Percentiles rank a stretch among this genome's conserved stretches.
Evolutionary conservation across 2,888 invertebrate species (phyloP).

Genomic region (Antheraea yamamai): DNA sequence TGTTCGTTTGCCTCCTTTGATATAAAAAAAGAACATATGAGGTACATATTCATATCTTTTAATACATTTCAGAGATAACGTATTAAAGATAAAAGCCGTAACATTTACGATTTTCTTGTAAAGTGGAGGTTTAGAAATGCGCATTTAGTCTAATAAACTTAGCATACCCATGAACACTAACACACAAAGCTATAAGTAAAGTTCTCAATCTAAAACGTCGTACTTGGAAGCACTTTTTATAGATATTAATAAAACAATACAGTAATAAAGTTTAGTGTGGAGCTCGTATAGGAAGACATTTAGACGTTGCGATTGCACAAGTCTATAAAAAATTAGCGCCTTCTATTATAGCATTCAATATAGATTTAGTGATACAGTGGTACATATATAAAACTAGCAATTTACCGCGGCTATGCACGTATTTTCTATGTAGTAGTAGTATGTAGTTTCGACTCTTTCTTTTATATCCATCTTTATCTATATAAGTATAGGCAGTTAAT

Average conservation of each 20-base stretch:
- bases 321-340: background rate
- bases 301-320: conserved; percentile 25
- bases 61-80: too few species aligned
- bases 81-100: background rate
- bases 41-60: too few species aligned
- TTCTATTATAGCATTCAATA: background rate
- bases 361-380: background rate
- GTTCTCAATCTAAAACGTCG: conserved; percentile 53
- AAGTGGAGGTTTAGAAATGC: conserved; percentile 10
- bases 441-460: too few species aligned
- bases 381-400: background rate
- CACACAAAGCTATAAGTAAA: conserved; percentile 57
- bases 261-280: conserved; percentile 66
- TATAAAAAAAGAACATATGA: too few species aligned
- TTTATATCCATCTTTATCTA: too few species aligned
- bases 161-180: conserved; percentile 55
- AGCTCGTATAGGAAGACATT: conserved; percentile 37
- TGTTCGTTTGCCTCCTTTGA: too few species aligned
- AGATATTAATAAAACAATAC: conserved; percentile 80
- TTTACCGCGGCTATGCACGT: background rate
- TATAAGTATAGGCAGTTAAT: too few species aligned
- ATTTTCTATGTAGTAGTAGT: too few species aligned
- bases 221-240: conserved; percentile 73
- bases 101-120: conserved; percentile 7
- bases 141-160: conserved; percentile 47